Base-by-base conservation (phyloP, 2,797 vertebrate species). In the Limosa lapponica region DNA sequence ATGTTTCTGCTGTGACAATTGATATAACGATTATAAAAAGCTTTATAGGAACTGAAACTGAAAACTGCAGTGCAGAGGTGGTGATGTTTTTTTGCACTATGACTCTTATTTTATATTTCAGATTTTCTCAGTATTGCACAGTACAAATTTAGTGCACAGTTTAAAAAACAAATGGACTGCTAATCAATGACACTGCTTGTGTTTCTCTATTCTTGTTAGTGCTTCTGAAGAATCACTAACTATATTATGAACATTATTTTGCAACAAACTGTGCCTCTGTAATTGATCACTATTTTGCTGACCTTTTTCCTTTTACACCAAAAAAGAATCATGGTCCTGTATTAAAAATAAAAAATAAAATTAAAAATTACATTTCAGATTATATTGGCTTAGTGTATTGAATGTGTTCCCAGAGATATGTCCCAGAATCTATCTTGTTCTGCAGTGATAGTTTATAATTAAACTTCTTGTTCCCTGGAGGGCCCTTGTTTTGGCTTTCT, bases 361-460 rank as follows among this genome's bases (percentile, higher is more conserved):
- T 8, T 30, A 34, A 17, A 49, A 71, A 34, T 2, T 12, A 11
- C 9, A 32, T 51, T 83, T 66, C 32, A 59, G 46, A 73, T 84
- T 91, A 67, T 64, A 32, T 46, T 95, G 77, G 64, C 49, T 43
- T 80, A 67, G n/a, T 48, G 11, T 77, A 49, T 57, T 95, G 86
- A 93, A 73, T 64, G 19, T 44, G 34, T 71, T 93, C 64, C 82
- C 70, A 94, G 62, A 92, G 64, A 87, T 85, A 69, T 28, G 64
- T 84, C 64, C 11, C 25, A 82, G 49, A 79, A 73, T 74, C 73
- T 88, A 14, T 94, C 71, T 90, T 70, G 19, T 77, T 95, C 59
- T 90, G 41, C 71, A 85, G 49, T 82, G 57, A 80, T 82, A 80
- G 52, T 87, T 95, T 93, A 71, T 89, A 94, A 92, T 91, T 88